Evolutionary conservation across 64 coral and sea anemone species (phyloP).

Genomic region (Catalaphyllia jardinei): DNA sequence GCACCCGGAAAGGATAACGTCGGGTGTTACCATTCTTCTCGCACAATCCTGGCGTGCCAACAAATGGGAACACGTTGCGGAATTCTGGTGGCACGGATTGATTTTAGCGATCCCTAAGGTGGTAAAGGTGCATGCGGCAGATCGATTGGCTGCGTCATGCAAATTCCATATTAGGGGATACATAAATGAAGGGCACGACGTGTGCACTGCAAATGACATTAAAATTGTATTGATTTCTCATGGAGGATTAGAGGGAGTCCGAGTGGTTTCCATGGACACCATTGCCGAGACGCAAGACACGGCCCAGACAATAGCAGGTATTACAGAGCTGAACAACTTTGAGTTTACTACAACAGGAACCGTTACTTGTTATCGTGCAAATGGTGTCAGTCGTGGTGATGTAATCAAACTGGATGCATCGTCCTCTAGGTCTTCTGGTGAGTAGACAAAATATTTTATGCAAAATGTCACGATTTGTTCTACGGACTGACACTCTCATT

Average conservation of each 20-base stretch:
- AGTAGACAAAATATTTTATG: too few relatives aligned
- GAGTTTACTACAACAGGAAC: too few relatives aligned
- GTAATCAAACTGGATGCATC: too few relatives aligned
- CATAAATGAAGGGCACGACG: too few relatives aligned
- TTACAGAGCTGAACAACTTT: too few relatives aligned
- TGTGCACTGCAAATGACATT: too few relatives aligned
- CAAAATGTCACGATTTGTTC: too few relatives aligned
- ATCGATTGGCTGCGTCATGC: conserved; percentile 27
- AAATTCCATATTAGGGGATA: conserved; percentile 36
- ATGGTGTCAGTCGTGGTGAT: neutral
- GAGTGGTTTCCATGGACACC: conserved; percentile 27
- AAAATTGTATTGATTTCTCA: conserved; percentile 31
- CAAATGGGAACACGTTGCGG: neutral
- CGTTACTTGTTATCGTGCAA: too few relatives aligned
- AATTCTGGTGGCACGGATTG: conserved; percentile 7
- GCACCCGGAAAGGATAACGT: conserved; percentile 40
- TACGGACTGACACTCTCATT: too few relatives aligned
- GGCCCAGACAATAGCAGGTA: conserved; percentile 13
- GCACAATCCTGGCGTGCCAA: conserved; percentile 15
- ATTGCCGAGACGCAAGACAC: neutral
- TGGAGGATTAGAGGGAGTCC: conserved; percentile 20
- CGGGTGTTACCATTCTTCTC: conserved; percentile 13
- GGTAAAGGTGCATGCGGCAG: conserved; percentile 11
- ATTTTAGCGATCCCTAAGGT: conserved; percentile 55
- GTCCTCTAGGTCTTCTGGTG: too few relatives aligned